phyloP scores from a whole-genome alignment of 2,888 invertebrate genomes.

The Dexiosoma caninum region DNA sequence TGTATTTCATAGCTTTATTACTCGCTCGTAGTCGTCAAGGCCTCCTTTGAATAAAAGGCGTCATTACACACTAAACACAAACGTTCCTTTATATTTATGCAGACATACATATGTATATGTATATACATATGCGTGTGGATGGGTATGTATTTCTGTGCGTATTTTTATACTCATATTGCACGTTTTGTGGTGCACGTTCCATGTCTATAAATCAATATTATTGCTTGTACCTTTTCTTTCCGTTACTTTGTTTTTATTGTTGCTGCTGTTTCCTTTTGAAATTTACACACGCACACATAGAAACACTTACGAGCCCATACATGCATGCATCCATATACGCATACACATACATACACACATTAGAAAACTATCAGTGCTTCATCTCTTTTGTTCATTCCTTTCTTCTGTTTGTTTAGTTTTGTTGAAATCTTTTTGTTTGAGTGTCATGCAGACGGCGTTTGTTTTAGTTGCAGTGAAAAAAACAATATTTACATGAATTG shows the following conservation, averaged over 20 bases:
- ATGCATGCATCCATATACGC: too few relatives aligned
- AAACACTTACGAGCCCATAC: not conserved
- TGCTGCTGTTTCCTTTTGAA: slow-evolving; percentile 25
- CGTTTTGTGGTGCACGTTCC: slow-evolving; percentile 36
- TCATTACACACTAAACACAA: not conserved
- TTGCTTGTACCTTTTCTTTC: slow-evolving; percentile 38
- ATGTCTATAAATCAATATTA: slow-evolving; percentile 58
- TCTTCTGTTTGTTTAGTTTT: not conserved
- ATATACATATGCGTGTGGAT: too few relatives aligned
- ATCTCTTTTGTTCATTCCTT: not conserved
- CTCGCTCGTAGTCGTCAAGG: not conserved
- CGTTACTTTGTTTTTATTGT: slow-evolving; percentile 27
- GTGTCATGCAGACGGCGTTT: not conserved
- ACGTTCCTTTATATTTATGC: too few relatives aligned
- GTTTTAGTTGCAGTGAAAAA: not conserved
- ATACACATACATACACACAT: not conserved
- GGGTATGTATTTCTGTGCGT: not conserved
- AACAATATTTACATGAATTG: not conserved
- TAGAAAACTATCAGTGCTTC: not conserved
- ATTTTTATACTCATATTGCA: not conserved
- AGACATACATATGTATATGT: too few relatives aligned
- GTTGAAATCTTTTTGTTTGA: not conserved
- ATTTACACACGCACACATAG: not conserved
- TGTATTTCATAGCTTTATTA: slow-evolving; percentile 10
- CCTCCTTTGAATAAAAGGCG: not conserved